Evolutionary conservation across 2,113 vertebrate genomes (phyloP).

Genomic region (Gambusia affinis): DNA sequence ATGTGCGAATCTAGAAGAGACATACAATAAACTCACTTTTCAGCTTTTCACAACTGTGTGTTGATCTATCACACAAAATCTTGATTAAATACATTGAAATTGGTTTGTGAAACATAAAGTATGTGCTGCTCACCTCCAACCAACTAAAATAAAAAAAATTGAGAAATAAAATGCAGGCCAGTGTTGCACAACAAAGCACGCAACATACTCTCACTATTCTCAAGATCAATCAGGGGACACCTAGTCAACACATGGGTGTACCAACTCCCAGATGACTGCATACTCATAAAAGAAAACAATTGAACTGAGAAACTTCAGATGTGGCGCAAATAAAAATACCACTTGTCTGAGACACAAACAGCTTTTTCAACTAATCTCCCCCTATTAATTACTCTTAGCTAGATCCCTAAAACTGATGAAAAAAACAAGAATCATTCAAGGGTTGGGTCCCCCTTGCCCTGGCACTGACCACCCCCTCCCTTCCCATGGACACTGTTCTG

Average conservation of each 20-base stretch:
- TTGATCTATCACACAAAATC: neutral
- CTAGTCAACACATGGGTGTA: neutral
- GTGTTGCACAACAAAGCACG: too few relatives aligned
- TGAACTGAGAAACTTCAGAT: neutral
- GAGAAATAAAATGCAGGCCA: neutral
- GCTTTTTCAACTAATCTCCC: slow-evolving; percentile 42
- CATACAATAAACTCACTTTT: too few relatives aligned
- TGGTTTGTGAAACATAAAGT: neutral
- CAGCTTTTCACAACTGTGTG: neutral
- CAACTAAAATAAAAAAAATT: neutral
- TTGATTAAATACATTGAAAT: neutral
- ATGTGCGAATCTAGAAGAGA: neutral
- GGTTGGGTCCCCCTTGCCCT: slow-evolving; percentile 39
- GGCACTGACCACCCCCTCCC: slow-evolving; percentile 48
- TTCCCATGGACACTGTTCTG: slow-evolving; percentile 59
- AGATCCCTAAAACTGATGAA: slow-evolving; percentile 46
- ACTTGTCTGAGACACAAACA: slow-evolving; percentile 39
- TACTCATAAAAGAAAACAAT: neutral
- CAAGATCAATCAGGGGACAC: neutral
- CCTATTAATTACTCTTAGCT: slow-evolving; percentile 44
- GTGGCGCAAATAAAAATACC: neutral
- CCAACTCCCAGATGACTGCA: neutral
- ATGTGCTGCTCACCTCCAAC: neutral
- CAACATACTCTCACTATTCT: neutral
- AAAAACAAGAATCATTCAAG: slow-evolving; percentile 46